phyloP scores from a whole-genome alignment of 2,113 vertebrate genomes.

The Macroglossus sobrinus region DNA sequence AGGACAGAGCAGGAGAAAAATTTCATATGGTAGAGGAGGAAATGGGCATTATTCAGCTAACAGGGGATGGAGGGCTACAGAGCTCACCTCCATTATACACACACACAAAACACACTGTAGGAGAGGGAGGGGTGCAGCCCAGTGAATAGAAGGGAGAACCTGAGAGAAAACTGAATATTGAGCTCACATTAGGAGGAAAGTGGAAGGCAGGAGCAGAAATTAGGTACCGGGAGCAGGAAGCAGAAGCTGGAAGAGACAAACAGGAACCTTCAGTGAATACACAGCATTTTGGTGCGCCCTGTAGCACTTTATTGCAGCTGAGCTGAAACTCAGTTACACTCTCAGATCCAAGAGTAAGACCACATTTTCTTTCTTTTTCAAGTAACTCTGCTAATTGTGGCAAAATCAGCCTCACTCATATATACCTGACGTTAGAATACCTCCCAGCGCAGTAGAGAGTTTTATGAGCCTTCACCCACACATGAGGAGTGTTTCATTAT shows the following conservation, averaged over 20 bases:
- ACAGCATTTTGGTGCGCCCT: slow-evolving; percentile 5
- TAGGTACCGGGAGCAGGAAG: slow-evolving; percentile 87
- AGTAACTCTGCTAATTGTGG: background rate
- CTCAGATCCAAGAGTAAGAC: background rate
- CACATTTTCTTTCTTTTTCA: slow-evolving; percentile 23
- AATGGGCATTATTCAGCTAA: slow-evolving; percentile 29
- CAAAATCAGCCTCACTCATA: background rate
- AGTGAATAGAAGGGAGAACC: slow-evolving; percentile 66
- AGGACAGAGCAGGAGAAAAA: slow-evolving; percentile 39
- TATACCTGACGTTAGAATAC: slow-evolving; percentile 5
- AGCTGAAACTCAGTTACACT: background rate
- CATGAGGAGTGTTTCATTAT: background rate
- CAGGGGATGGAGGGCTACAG: slow-evolving; percentile 41
- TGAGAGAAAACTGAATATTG: slow-evolving; percentile 82
- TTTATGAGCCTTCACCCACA: background rate
- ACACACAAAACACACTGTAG: slow-evolving; percentile 53
- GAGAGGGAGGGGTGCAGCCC: slow-evolving; percentile 68
- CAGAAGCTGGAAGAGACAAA: slow-evolving; percentile 91
- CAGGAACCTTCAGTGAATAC: slow-evolving; percentile 81
- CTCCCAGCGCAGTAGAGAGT: background rate
- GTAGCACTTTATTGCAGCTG: background rate
- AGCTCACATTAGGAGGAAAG: slow-evolving; percentile 86
- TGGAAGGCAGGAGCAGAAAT: slow-evolving; percentile 88
- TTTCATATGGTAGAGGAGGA: slow-evolving; percentile 59
- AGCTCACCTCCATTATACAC: slow-evolving; percentile 51